These are phyloP conservation scores for Phyllotreta cruciferae DNA, from an alignment of 2,888 invertebrate species.

Conservation along the genomic window DNA sequence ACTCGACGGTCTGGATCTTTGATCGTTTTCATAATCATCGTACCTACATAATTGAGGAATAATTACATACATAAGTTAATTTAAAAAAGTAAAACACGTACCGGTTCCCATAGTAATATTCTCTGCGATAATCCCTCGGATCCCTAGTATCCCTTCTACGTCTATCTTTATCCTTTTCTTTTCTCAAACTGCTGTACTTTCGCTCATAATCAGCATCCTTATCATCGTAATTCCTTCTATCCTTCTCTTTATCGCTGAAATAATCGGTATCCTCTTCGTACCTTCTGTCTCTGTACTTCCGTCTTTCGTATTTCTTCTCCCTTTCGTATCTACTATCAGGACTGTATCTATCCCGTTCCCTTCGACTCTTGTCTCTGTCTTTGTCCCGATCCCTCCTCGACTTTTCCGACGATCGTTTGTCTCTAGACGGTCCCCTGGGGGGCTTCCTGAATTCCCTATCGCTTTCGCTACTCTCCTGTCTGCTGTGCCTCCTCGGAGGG, in stretches of 20 bases:
- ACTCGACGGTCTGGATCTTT: constrained; percentile 56
- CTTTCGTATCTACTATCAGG: constrained; percentile 30
- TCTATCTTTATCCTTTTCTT: constrained; percentile 59
- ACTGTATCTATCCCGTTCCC: constrained; percentile 40
- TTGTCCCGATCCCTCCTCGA: constrained; percentile 39
- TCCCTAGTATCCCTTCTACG: constrained; percentile 55
- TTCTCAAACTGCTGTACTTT: constrained; percentile 56
- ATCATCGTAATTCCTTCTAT: constrained; percentile 57
- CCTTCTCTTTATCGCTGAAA: constrained; percentile 71
- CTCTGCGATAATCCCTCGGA: constrained; percentile 55
- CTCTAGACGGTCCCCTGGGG: constrained; percentile 36
- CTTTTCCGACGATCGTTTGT: constrained; percentile 40
- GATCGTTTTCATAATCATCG: constrained; percentile 54
- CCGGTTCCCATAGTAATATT: constrained; percentile 46
- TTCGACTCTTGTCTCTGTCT: constrained; percentile 36
- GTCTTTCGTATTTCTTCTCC: constrained; percentile 49
- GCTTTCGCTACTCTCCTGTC: constrained; percentile 55
- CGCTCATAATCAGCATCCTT: constrained; percentile 57
- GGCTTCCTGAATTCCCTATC: constrained; percentile 49
- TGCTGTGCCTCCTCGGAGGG: constrained; percentile 44
- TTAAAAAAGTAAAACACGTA: background rate
- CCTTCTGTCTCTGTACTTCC: constrained; percentile 53
- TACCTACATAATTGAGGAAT: constrained; percentile 46
- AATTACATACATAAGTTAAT: background rate
- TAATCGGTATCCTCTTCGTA: constrained; percentile 75